Conservation (phyloP, 2,888 invertebrate species). For the Oasisia sp. region DNA sequence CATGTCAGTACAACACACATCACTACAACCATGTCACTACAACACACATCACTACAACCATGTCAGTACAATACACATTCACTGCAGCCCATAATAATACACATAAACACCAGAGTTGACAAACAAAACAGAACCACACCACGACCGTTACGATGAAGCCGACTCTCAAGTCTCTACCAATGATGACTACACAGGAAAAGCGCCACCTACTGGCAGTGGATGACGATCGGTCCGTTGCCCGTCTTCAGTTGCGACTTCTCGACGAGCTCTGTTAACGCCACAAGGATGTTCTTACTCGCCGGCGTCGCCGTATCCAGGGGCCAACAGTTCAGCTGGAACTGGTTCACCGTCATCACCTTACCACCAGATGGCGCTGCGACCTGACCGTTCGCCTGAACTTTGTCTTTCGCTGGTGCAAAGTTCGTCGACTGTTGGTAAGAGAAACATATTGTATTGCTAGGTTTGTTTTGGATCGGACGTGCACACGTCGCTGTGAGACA, state of each 20-base stretch:
- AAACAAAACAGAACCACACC: neutral
- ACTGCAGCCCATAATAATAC: neutral
- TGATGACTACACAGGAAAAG: neutral
- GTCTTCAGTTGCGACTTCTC: slow-evolving; percentile 42
- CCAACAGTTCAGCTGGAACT: slow-evolving; percentile 43
- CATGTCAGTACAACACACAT: neutral
- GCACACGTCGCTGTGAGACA: neutral
- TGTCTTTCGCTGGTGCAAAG: neutral
- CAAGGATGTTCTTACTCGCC: slow-evolving; percentile 31
- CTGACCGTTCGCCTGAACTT: neutral
- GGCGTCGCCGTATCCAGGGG: slow-evolving; percentile 30
- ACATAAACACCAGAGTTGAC: neutral
- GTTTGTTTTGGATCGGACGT: neutral
- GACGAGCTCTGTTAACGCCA: slow-evolving; percentile 40
- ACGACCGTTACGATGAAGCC: neutral
- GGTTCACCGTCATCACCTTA: slow-evolving; percentile 32
- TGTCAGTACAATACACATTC: neutral
- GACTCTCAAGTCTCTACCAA: neutral
- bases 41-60: neutral
- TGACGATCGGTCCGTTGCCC: slow-evolving; percentile 41
- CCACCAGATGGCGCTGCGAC: neutral
- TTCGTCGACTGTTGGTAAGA: neutral
- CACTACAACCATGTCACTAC: no score
- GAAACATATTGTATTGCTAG: neutral
- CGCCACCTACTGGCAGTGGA: slow-evolving; percentile 44